phyloP scores from a whole-genome alignment of 2,113 vertebrate genomes.

The Psephotus haematonotus region DNA sequence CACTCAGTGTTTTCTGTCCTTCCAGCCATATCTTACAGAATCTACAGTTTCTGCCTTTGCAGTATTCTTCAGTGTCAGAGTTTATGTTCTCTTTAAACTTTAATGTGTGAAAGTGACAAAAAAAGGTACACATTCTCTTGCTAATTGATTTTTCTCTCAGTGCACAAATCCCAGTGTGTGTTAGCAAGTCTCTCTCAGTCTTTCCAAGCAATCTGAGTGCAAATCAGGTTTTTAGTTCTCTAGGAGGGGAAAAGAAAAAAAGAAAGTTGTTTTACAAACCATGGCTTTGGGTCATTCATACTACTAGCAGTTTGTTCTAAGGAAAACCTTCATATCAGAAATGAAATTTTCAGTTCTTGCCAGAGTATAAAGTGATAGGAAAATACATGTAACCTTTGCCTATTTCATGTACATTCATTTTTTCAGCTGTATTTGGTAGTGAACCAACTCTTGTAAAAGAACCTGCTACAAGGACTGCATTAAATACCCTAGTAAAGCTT shows the following conservation, averaged over 20 bases:
- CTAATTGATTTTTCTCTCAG: slow-evolving; percentile 30
- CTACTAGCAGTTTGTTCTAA: neutral
- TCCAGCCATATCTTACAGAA: neutral
- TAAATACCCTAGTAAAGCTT: neutral
- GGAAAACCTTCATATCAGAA: neutral
- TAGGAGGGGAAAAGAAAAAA: neutral
- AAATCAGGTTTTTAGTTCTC: neutral
- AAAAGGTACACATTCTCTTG: neutral
- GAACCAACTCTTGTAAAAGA: neutral
- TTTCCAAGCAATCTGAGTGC: neutral
- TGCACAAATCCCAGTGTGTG: neutral
- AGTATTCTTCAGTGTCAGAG: slow-evolving; percentile 5
- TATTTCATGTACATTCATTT: neutral
- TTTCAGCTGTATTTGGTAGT: neutral
- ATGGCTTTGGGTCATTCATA: neutral
- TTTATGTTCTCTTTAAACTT: slow-evolving; percentile 32
- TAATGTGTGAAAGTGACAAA: neutral
- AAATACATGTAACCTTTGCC: neutral
- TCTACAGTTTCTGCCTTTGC: neutral
- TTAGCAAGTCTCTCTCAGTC: neutral
- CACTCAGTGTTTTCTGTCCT: neutral
- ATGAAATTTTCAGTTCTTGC: neutral
- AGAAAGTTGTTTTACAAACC: neutral
- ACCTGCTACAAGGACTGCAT: neutral
- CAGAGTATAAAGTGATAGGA: neutral